Evolutionary conservation across 2,797 vertebrate species (phyloP).

Genomic region (Sebastes itinus): DNA sequence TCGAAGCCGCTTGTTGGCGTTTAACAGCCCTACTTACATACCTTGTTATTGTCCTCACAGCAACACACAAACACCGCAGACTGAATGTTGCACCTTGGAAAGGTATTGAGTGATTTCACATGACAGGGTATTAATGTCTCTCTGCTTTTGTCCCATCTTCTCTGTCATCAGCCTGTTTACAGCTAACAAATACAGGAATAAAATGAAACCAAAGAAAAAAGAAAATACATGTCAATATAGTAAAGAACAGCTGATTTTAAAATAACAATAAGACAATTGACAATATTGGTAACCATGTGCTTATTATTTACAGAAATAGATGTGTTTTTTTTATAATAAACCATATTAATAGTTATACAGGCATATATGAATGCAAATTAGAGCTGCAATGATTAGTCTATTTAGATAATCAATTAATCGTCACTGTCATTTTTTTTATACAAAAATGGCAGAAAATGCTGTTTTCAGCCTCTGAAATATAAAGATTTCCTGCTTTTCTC

Average conservation of each 20-base stretch:
- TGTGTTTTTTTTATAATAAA: background rate
- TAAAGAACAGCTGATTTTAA: background rate
- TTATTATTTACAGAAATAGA: background rate
- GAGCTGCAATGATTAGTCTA: background rate
- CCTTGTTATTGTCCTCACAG: conserved; percentile 5
- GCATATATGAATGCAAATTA: background rate
- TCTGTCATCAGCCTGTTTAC: background rate
- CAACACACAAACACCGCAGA: conserved; percentile 10
- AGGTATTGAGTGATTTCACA: conserved; percentile 7
- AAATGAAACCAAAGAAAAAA: background rate
- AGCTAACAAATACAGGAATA: background rate
- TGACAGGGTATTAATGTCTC: background rate
- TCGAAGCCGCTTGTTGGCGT: conserved; percentile 16
- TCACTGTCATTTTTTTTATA: background rate
- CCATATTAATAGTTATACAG: background rate
- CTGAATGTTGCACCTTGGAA: background rate
- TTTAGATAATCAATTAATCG: background rate
- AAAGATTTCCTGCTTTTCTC: background rate
- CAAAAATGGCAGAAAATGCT: background rate
- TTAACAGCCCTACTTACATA: conserved; percentile 32
- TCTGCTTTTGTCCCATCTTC: background rate
- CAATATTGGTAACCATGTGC: background rate
- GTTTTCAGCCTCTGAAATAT: background rate
- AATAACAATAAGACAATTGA: background rate
- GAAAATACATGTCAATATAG: background rate